Base-by-base conservation (phyloP, 37 sponge, comb jelly and placozoan species). In the Geodia barretti region DNA sequence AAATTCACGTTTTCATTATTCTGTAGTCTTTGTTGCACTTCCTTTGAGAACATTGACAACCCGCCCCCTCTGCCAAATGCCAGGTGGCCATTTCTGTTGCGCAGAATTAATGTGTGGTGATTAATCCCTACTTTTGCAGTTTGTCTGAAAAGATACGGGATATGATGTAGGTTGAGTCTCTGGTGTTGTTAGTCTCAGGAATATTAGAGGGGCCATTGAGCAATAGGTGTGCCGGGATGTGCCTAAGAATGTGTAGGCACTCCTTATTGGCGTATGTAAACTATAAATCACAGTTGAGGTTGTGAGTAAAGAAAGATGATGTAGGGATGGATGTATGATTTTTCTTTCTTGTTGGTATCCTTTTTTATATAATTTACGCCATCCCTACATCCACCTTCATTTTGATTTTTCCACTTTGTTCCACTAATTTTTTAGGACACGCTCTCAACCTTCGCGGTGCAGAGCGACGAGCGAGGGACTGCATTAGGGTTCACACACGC, bases 31-130 rank as follows among this genome's bases (percentile, higher is more conserved):
- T 4, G 25, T 31, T 81, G 26, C 77, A 74, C 4, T 73, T n/a
- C 82, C 33, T 88, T 88, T 43, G 88, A 77, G 60, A 81, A 79
- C 4, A 92, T 36, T 1, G 88, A 88, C 1, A 92, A 33, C 0
- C 93, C 93, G 4, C 89, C 93, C n/a, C 93, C 93, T 73, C 93
- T 62, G 2, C 93, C 93, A 65, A 92, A 82, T 40, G 82, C 81
- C 31, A 80, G 23, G 41, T 88, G 85, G 72, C 11, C 21, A 4
- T 0, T n/a, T 34, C n/a, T 78, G 64, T 20, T 84, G 89, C 23
- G 72, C n/a, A 68, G 26, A 26, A 79, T 79, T 1, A 68, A 79
- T 0, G 54, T 39, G 1, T 38, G 26, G 3, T 35, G 39, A 1
- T 11, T 79, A 33, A 25, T 1, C 5, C 41, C 63, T 35, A 35